A percentile compares a stretch with the other conserved stretches of the same genome.
Conservation (phyloP, 2,888 invertebrate genomes). For the Andrena bicolor region DNA sequence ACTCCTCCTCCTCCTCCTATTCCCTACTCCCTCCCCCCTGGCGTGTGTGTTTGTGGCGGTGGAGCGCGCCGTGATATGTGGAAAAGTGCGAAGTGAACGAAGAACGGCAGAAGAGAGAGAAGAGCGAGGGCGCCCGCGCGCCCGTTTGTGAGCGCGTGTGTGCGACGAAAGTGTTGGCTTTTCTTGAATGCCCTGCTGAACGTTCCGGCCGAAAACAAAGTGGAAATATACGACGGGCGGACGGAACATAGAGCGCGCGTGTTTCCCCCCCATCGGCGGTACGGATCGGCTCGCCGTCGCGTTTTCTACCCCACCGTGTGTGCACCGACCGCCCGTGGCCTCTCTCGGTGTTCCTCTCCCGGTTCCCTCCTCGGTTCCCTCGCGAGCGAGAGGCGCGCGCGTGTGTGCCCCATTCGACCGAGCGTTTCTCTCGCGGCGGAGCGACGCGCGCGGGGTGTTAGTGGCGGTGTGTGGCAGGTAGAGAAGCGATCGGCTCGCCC, state of each 20-base stretch:
- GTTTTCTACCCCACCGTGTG: too few species aligned
- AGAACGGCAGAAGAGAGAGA: slow-evolving; percentile 32
- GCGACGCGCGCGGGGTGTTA: slow-evolving; percentile 34
- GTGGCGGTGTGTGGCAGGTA: slow-evolving; percentile 65
- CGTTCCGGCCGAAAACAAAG: background rate
- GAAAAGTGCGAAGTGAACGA: slow-evolving; percentile 59
- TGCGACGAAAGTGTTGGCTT: slow-evolving; percentile 28
- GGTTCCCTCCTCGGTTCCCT: too few species aligned
- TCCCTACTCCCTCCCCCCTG: too few species aligned
- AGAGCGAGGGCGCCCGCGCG: background rate
- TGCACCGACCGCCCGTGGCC: too few species aligned
- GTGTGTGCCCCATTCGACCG: too few species aligned
- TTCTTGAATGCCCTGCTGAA: slow-evolving; percentile 14
- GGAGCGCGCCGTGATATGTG: slow-evolving; percentile 58
- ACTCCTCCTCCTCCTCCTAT: too few species aligned
- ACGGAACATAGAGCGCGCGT: background rate
- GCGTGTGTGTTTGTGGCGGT: slow-evolving; percentile 29
- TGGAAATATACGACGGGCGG: background rate
- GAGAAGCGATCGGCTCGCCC: slow-evolving; percentile 50
- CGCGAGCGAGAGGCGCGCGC: too few species aligned
- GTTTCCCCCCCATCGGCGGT: too few species aligned
- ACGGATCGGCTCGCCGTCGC: too few species aligned
- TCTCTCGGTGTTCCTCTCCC: too few species aligned
- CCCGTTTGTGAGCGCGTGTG: background rate
- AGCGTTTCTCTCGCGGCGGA: too few species aligned